phyloP scores from a whole-genome alignment of 92 coral and sea anemone species.

The Zoanthus solanderi region DNA sequence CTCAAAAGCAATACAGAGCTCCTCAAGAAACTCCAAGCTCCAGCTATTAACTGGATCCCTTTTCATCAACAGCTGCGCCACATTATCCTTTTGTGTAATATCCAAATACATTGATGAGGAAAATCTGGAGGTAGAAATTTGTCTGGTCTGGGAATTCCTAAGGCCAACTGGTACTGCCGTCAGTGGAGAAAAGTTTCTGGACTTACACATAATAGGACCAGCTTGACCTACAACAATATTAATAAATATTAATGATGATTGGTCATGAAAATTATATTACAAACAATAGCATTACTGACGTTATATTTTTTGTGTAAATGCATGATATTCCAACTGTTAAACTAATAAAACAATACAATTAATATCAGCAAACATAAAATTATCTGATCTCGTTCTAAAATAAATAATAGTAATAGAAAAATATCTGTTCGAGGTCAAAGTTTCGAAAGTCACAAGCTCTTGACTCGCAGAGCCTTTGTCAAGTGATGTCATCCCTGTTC shows the following conservation, averaged over 20 bases:
- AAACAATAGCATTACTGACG: no score
- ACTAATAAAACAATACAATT: no score
- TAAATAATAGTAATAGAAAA: no score
- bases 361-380: no score
- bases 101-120: constrained; percentile 20
- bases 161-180: background rate
- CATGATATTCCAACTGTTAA: no score
- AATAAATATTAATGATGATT: background rate
- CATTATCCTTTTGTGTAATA: constrained; percentile 63
- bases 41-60: constrained; percentile 76
- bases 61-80: constrained; percentile 66
- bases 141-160: background rate
- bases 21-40: constrained; percentile 68
- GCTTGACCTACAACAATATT: background rate
- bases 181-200: background rate
- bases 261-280: no score
- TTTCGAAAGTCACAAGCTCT: no score
- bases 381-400: no score
- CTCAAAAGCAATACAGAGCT: constrained; percentile 68
- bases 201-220: background rate
- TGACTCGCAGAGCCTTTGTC: no score
- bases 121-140: constrained; percentile 20
- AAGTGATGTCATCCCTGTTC: no score
- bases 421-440: no score
- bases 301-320: no score